These are phyloP conservation scores for Salvelinus namaycush DNA, from an alignment of 2,113 vertebrate species.

Conservation along the genomic window DNA sequence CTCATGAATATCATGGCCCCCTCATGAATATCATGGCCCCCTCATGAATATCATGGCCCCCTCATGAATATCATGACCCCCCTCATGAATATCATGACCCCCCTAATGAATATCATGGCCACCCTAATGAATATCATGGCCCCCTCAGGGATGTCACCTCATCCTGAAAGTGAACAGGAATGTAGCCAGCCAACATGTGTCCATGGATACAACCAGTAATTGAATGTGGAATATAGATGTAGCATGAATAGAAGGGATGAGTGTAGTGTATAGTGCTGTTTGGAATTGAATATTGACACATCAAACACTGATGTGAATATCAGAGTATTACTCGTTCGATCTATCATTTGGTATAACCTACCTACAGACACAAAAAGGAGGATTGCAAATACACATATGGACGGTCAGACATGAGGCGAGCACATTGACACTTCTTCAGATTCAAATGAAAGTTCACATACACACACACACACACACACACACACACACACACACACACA, in stretches of 20 bases:
- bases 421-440: neutral
- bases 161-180: neutral
- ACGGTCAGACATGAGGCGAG: neutral
- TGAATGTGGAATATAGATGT: neutral
- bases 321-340: neutral
- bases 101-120: no score
- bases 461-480: neutral
- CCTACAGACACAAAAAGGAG: neutral
- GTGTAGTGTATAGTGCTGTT: neutral
- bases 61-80: no score
- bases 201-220: neutral
- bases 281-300: neutral
- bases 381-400: neutral
- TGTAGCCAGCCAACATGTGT: neutral
- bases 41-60: no score
- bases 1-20: no score
- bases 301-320: neutral
- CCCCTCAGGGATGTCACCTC: neutral
- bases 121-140: neutral
- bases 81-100: neutral
- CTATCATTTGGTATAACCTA: neutral
- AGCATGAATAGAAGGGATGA: no score
- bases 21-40: no score
- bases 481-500: neutral
- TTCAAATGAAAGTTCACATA: neutral